These are phyloP conservation scores for Trichosurus vulpecula DNA, from an alignment of 2,797 vertebrate genomes.

Conservation along the genomic window DNA sequence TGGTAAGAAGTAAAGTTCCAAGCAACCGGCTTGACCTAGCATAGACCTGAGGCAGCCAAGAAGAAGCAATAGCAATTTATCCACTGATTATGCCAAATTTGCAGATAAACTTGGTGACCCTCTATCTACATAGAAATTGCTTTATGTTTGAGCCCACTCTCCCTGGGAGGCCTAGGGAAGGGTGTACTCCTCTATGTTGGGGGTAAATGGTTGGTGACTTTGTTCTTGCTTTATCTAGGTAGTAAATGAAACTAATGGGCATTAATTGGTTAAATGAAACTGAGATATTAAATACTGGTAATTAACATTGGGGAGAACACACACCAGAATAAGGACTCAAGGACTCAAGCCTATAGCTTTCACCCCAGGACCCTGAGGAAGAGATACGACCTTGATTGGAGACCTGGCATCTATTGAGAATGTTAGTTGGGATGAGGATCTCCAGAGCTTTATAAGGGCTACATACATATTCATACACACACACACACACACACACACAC, in stretches of 20 bases:
- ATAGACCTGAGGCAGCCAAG: background rate
- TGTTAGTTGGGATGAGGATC: background rate
- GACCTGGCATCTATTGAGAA: background rate
- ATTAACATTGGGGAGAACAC: background rate
- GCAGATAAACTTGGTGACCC: background rate
- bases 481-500: background rate
- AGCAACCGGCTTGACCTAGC: background rate
- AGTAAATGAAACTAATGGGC: background rate
- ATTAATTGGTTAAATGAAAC: background rate
- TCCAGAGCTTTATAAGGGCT: background rate
- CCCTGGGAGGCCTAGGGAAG: background rate
- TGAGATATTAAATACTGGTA: background rate
- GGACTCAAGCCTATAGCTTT: background rate
- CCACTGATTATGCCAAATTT: background rate
- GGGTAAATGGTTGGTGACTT: background rate
- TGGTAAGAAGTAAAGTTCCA: background rate
- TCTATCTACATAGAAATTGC: background rate
- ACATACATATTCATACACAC: background rate
- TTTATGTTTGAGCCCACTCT: background rate
- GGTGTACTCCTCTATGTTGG: background rate
- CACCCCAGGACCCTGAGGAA: background rate
- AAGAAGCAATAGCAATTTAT: background rate
- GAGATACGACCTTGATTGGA: background rate
- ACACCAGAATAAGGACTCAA: background rate
- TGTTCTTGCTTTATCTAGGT: background rate